Percentiles rank a stretch among this genome's conserved stretches.
Evolutionary conservation across 1,140 invertebrate species (phyloP).

Genomic region (Zeugodacus cucurbitae): DNA sequence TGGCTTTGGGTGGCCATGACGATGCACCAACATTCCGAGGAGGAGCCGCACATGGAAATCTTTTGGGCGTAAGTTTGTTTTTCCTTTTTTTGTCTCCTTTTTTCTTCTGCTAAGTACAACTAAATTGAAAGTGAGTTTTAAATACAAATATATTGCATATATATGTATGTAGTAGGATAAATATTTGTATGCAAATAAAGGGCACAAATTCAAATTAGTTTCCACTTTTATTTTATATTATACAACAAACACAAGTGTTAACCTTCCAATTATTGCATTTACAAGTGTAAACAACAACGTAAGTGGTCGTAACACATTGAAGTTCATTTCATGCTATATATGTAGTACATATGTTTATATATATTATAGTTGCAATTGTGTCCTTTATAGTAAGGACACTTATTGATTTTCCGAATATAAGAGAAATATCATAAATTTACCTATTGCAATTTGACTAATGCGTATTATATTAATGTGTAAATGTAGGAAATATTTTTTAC

Average conservation of each 20-base stretch:
- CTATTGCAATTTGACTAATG: too few species aligned
- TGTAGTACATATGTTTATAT: neutral
- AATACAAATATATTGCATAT: neutral
- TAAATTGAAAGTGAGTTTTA: neutral
- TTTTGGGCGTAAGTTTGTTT: constrained; percentile 41
- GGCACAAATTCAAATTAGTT: neutral
- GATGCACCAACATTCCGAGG: constrained; percentile 55
- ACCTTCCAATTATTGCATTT: neutral
- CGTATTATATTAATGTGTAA: too few species aligned
- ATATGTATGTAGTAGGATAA: too few species aligned
- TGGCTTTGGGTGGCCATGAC: constrained; percentile 69
- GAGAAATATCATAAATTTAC: too few species aligned
- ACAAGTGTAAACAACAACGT: neutral
- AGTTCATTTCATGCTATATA: neutral
- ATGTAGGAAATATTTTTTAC: too few species aligned
- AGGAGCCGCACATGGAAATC: constrained; percentile 46
- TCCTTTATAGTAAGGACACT: neutral
- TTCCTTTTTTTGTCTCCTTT: neutral
- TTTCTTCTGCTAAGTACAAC: too few species aligned
- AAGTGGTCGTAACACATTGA: neutral
- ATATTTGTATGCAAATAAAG: neutral
- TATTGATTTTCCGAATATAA: neutral
- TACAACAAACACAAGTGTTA: neutral
- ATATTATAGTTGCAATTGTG: neutral
- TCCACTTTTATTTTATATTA: neutral